These are phyloP conservation scores for Epinephelus malabaricus DNA, from an alignment of 2,797 vertebrate species.

Conservation along the genomic window DNA sequence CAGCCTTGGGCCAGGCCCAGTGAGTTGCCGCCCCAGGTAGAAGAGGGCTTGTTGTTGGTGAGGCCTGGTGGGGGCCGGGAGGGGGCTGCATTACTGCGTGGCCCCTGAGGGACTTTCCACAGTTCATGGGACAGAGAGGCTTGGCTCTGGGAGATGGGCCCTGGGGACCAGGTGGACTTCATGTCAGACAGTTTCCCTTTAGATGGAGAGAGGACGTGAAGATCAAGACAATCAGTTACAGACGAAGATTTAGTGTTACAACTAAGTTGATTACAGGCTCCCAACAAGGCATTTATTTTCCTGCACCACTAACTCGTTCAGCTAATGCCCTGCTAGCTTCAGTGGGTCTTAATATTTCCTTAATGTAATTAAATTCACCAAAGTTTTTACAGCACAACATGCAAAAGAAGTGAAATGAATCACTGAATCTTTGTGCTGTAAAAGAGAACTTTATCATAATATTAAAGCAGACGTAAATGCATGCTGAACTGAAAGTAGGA, in stretches of 20 bases:
- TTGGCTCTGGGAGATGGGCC: conserved; percentile 95
- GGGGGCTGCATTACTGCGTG: conserved; percentile 92
- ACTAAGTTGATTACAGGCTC: neutral
- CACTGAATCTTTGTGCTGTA: too few species aligned
- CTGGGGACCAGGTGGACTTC: conserved; percentile 97
- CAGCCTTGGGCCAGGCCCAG: conserved; percentile 90
- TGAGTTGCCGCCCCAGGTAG: conserved; percentile 95
- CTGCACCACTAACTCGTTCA: neutral
- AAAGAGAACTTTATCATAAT: neutral
- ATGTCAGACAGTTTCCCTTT: conserved; percentile 96
- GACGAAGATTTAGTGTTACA: neutral
- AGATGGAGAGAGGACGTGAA: neutral
- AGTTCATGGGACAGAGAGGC: conserved; percentile 96
- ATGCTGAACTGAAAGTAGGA: neutral
- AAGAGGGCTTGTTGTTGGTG: conserved; percentile 94
- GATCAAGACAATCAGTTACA: neutral
- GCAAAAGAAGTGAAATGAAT: neutral
- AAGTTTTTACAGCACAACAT: neutral
- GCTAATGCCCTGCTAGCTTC: neutral
- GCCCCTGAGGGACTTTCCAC: conserved; percentile 95
- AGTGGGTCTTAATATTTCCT: neutral
- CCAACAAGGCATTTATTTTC: neutral
- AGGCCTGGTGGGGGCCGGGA: conserved; percentile 96
- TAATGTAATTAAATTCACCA: neutral
- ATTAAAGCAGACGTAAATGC: neutral